Percentiles rank a stretch among this genome's conserved stretches.
Evolutionary conservation across 2,797 vertebrate genomes (phyloP).

Genomic region (Glyptemys insculpta): DNA sequence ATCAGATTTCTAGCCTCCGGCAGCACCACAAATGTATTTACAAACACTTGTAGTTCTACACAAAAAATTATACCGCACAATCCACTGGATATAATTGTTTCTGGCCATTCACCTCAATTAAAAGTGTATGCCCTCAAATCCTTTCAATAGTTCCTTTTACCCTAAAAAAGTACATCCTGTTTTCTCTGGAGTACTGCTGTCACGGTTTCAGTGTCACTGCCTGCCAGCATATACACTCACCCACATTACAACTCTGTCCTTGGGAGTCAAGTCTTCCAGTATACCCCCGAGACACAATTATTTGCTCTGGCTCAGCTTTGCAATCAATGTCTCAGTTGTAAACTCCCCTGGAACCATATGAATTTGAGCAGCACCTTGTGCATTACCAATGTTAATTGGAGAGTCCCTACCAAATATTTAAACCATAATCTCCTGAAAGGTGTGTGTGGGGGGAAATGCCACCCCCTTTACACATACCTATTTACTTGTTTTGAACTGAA

Average conservation of each 20-base stretch:
- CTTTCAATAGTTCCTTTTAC: not conserved
- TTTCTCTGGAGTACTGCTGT: not conserved
- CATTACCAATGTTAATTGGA: not conserved
- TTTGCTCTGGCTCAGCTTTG: not conserved
- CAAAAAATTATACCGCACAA: not conserved
- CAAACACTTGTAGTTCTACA: not conserved
- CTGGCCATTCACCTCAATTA: conserved; percentile 20
- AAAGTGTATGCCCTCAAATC: not conserved
- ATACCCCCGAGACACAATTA: not conserved
- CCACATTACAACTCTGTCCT: not conserved
- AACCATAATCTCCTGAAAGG: not conserved
- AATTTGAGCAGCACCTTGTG: not conserved
- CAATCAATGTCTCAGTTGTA: not conserved
- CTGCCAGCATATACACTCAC: conserved; percentile 4
- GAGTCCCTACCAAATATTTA: not conserved
- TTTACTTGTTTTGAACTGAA: not conserved
- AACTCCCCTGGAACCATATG: not conserved
- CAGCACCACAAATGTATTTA: not conserved
- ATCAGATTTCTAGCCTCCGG: not conserved
- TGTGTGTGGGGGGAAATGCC: too few species aligned
- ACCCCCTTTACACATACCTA: not conserved
- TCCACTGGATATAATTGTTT: conserved; percentile 26
- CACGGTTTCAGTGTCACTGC: not conserved
- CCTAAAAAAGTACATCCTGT: not conserved
- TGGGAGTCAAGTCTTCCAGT: not conserved